Conservation (phyloP, 92 coral and sea anemone genomes). For the Epizoanthus illoricatus region DNA sequence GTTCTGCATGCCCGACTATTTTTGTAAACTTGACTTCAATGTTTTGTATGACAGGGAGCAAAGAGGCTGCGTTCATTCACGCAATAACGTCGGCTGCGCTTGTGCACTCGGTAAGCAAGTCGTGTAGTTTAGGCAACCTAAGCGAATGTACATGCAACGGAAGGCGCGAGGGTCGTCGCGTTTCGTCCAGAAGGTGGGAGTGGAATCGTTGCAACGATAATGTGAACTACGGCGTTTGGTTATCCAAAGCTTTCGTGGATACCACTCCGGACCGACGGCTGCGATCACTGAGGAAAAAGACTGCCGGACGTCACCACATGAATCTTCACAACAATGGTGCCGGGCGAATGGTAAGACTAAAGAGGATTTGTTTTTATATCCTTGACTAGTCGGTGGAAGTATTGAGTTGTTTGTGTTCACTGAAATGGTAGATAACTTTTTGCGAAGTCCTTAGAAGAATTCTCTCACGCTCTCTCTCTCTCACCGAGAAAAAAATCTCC, state of each 20-base stretch:
- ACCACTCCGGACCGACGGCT: conserved; percentile 42
- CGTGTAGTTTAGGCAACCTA: conserved; percentile 89
- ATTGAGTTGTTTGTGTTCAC: neutral
- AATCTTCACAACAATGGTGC: conserved; percentile 91
- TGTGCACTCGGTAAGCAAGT: conserved; percentile 90
- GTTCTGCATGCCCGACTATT: neutral
- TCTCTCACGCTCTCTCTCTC: no score
- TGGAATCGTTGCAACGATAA: conserved; percentile 81
- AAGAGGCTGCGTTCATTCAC: conserved; percentile 93
- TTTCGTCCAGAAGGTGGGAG: conserved; percentile 60
- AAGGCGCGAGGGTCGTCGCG: conserved; percentile 33
- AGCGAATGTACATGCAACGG: conserved; percentile 80
- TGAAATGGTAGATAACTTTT: neutral
- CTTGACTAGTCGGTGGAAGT: neutral
- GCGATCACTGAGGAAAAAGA: conserved; percentile 52
- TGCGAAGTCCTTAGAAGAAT: no score
- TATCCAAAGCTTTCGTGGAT: conserved; percentile 87
- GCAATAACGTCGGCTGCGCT: conserved; percentile 98
- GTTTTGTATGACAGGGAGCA: conserved; percentile 75
- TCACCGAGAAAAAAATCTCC: no score
- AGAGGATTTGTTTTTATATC: neutral
- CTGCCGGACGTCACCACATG: conserved; percentile 59
- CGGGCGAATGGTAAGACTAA: conserved; percentile 90
- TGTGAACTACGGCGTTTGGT: conserved; percentile 73
- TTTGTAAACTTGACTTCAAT: neutral